These are phyloP conservation scores for Anthophora plumipes DNA, from an alignment of 2,888 invertebrate species.

Conservation along the genomic window DNA sequence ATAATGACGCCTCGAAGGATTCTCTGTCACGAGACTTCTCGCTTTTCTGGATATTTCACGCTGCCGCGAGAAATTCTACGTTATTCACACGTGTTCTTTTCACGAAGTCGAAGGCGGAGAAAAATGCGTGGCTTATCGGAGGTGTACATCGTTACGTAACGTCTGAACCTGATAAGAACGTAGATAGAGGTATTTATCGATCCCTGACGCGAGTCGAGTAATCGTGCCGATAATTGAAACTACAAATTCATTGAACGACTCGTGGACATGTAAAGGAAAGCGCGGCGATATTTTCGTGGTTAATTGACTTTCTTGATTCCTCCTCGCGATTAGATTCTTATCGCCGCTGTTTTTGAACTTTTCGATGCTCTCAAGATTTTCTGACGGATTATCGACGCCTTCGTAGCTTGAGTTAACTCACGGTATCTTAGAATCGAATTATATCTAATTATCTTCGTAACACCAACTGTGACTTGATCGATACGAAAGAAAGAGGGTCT, in stretches of 20 bases:
- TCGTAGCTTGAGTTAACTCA: not conserved
- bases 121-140: constrained; percentile 39
- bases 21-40: not conserved
- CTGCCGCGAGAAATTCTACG: not conserved
- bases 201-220: constrained; percentile 32
- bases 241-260: constrained; percentile 47
- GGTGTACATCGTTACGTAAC: constrained; percentile 52
- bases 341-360: constrained; percentile 2
- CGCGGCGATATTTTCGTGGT: constrained; percentile 29
- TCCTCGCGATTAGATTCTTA: not conserved
- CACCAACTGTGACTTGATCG: no score
- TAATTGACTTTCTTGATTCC: constrained; percentile 54
- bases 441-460: no score
- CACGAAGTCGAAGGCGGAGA: not conserved
- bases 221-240: constrained; percentile 51
- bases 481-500: no score
- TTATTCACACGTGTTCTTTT: not conserved
- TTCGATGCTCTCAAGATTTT: not conserved
- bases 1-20: constrained; percentile 3
- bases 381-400: not conserved
- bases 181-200: constrained; percentile 52
- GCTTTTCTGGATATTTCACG: no score
- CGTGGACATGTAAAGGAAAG: constrained; percentile 28
- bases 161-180: constrained; percentile 42
- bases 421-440: no score